These are phyloP conservation scores for Oryzias celebensis DNA, from an alignment of 2,113 vertebrate genomes.

Conservation along the genomic window DNA sequence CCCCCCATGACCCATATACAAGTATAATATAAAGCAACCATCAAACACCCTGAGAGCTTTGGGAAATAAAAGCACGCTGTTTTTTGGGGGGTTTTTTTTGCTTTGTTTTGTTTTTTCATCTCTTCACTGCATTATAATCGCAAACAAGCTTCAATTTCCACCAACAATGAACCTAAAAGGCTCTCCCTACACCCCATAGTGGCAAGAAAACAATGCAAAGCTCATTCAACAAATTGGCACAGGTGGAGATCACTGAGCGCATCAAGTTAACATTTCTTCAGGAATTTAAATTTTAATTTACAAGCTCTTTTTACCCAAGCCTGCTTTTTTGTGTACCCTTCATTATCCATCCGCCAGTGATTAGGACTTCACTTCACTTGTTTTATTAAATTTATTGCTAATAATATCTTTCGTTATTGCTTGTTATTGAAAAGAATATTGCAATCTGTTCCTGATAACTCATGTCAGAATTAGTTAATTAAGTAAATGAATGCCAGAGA, in stretches of 20 bases:
- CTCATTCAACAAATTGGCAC: not conserved
- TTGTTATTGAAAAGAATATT: constrained; percentile 67
- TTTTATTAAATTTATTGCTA: constrained; percentile 70
- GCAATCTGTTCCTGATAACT: constrained; percentile 68
- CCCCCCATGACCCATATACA: no score
- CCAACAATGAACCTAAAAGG: constrained; percentile 27
- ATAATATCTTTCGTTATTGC: constrained; percentile 72
- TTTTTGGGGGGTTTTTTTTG: not conserved
- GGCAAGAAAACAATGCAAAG: constrained; percentile 32
- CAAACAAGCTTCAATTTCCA: constrained; percentile 53
- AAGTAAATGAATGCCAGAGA: constrained; percentile 68
- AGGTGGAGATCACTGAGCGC: not conserved
- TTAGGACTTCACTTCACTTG: constrained; percentile 66
- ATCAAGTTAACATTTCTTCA: not conserved
- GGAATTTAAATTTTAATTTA: constrained; percentile 15
- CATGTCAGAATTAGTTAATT: constrained; percentile 72
- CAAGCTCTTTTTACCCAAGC: constrained; percentile 22
- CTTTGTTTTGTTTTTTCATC: constrained; percentile 7
- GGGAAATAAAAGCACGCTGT: constrained; percentile 27
- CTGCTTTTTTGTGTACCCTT: constrained; percentile 28
- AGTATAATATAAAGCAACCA: constrained; percentile 36
- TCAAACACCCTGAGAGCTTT: constrained; percentile 16
- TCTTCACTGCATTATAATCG: constrained; percentile 59
- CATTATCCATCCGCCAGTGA: constrained; percentile 55
- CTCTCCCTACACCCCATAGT: constrained; percentile 25